phyloP scores from a whole-genome alignment of 1,140 invertebrate genomes.

The Uloborus diversus region DNA sequence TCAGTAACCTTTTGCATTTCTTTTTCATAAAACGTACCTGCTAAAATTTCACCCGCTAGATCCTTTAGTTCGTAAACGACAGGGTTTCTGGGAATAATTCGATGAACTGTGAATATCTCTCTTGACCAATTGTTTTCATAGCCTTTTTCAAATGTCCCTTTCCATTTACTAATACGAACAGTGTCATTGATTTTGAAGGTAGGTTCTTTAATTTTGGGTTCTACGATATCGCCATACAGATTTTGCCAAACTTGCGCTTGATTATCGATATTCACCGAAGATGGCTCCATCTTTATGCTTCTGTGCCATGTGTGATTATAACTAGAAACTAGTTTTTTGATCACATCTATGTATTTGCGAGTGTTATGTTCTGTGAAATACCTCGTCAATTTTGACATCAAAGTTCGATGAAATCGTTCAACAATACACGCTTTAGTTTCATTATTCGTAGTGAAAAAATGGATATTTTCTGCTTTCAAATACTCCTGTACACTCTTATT shows the following conservation, averaged over 20 bases:
- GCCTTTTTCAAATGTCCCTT: constrained; percentile 53
- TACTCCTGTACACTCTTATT: constrained; percentile 60
- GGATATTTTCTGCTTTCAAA: constrained; percentile 63
- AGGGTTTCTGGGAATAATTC: not conserved
- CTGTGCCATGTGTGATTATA: constrained; percentile 67
- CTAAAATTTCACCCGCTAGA: constrained; percentile 7
- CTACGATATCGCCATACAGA: constrained; percentile 26
- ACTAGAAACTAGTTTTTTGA: constrained; percentile 62
- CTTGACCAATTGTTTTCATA: constrained; percentile 40
- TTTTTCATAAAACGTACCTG: constrained; percentile 43
- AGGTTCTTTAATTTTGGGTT: not conserved
- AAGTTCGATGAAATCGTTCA: constrained; percentile 67
- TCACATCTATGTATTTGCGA: constrained; percentile 64
- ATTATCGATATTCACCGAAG: constrained; percentile 63
- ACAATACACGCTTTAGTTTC: constrained; percentile 66
- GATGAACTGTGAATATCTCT: constrained; percentile 45
- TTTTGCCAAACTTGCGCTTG: not conserved
- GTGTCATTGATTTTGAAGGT: constrained; percentile 62
- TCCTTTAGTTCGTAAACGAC: constrained; percentile 34
- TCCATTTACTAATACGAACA: constrained; percentile 45
- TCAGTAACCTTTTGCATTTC: constrained; percentile 22
- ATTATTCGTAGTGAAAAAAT: constrained; percentile 66
- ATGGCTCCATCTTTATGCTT: constrained; percentile 65
- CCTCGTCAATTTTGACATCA: constrained; percentile 66
- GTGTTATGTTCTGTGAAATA: constrained; percentile 65